Evolutionary conservation across 1,140 invertebrate species (phyloP), one percentile per base, ranked within the genome.

Genomic region (Procambarus clarkii): DNA sequence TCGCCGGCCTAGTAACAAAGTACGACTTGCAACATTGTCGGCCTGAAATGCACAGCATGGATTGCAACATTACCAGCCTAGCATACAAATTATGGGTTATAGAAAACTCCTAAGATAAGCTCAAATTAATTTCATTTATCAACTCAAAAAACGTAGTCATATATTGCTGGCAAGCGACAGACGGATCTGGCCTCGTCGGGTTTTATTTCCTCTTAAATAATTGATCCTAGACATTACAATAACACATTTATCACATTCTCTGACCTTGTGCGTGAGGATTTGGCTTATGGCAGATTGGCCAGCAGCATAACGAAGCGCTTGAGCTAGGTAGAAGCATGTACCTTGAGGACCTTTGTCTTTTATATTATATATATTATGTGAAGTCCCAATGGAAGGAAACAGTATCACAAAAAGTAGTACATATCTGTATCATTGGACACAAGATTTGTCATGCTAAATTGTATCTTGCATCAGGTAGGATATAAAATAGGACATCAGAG

Each of bases 101-200:
- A 58, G 54, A 58, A 13, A 9, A 13, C 8, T 8, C 13, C 69
- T 44, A n/a, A 60, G 50, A 64, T 78, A 77, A 90, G 69, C 69
- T 77, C 24, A 83, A 90, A 90, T 90, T 90, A 85, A 85, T 90
- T 90, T 90, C 81, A 85, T 90, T 84, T 90, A 90, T 90, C 81
- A 78, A 90, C 46, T n/a, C 15, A 71, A 84, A 50, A 45, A 77
- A 77, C 82, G 50, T 24, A 78, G 81, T 90, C 81, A 46, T 90
- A 90, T 78, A 83, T 90, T 84, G n/a, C 13, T 44, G 54, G 50
- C 60, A 45, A 89, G 87, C 45, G 76, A 85, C 79, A 45, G 15
- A 82, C 48, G 46, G 80, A 64, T 50, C 34, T 54, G 54, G 79
- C 81, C 54, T 50, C 81, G 50, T 34, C 24, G 50, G 74, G 88